phyloP scores from a whole-genome alignment of 2,797 vertebrate species.

The Gallinago nigripennis region DNA sequence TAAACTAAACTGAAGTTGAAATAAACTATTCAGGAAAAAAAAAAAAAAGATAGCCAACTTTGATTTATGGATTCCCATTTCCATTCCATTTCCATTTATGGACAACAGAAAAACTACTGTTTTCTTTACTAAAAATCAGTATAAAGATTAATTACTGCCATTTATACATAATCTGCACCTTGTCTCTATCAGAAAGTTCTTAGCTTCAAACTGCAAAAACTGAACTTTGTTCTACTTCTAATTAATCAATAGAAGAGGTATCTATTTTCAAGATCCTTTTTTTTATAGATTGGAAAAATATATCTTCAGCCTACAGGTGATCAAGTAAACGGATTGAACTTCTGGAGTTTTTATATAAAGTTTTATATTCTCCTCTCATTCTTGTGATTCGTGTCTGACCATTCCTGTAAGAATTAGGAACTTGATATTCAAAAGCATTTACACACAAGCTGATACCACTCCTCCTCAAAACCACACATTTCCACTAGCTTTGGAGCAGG shows the following conservation, averaged over 20 bases:
- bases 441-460: neutral
- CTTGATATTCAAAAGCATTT: neutral
- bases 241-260: neutral
- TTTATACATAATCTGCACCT: neutral
- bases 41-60: neutral
- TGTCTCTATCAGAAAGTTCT: neutral
- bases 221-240: neutral
- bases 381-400: neutral
- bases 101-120: neutral
- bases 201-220: neutral
- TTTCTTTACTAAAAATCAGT: neutral
- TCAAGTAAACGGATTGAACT: neutral
- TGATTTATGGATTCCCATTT: neutral
- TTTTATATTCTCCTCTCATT: neutral
- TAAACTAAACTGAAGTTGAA: too few species aligned
- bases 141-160: neutral
- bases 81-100: too few species aligned
- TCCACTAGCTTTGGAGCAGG: neutral
- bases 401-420: neutral
- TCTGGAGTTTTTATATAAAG: neutral
- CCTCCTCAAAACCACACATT: neutral
- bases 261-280: neutral
- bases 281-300: neutral
- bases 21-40: neutral
- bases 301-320: neutral